phyloP scores from a whole-genome alignment of 2,797 vertebrate species.

The Enteromius paludinosus region DNA sequence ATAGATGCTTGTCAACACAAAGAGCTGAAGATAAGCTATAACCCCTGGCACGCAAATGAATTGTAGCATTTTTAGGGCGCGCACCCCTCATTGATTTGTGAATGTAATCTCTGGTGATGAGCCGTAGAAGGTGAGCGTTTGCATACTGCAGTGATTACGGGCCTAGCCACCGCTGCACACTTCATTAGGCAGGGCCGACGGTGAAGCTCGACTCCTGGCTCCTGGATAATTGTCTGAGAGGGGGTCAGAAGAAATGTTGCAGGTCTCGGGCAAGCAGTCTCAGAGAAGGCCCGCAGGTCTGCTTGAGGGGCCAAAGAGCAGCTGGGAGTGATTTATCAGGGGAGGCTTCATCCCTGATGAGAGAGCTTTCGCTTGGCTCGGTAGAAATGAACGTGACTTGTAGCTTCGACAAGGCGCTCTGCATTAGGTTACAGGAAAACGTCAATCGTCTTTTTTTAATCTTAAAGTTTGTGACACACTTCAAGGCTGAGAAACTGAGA shows the following conservation, averaged over 20 bases:
- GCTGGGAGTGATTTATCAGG: conserved; percentile 52
- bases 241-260: conserved; percentile 72
- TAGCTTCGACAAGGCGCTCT: not conserved
- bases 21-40: conserved; percentile 37
- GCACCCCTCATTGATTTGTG: conserved; percentile 78
- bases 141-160: conserved; percentile 76
- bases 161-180: conserved; percentile 72
- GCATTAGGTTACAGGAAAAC: conserved; percentile 17
- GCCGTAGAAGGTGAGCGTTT: conserved; percentile 79
- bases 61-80: conserved; percentile 75
- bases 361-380: conserved; percentile 24
- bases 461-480: conserved; percentile 35
- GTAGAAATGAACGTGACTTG: conserved; percentile 5
- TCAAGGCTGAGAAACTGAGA: conserved; percentile 29
- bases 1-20: conserved; percentile 35
- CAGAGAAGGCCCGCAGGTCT: conserved; percentile 48
- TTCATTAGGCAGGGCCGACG: conserved; percentile 71
- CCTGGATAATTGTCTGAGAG: conserved; percentile 75
- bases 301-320: conserved; percentile 48
- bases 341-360: conserved; percentile 58
- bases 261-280: conserved; percentile 51
- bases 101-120: conserved; percentile 81
- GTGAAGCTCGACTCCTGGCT: conserved; percentile 53
- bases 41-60: conserved; percentile 55
- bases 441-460: not conserved